Evolutionary conservation across 2,113 vertebrate genomes (phyloP), one percentile per base, ranked within the genome.

Genomic region (Xenus cinereus): DNA sequence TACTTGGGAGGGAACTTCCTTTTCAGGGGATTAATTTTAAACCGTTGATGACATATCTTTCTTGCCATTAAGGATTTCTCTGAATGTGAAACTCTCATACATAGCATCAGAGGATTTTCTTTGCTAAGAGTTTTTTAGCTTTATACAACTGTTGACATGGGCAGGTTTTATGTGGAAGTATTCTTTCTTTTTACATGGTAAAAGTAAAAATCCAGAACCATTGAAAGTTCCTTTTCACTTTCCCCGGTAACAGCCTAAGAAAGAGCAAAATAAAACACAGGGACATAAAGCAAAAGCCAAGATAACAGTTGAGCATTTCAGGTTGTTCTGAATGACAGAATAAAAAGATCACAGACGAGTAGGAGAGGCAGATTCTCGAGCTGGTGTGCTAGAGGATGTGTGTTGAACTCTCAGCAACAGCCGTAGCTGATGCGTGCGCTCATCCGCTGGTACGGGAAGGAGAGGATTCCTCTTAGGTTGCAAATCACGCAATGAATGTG

Each of bases 381-480:
- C 87, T 72, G 23, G 10, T 84, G 1, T 79, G n/a, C 68, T 81
- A 15, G 64, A 41, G 37, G 73, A 56, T 86, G 3, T 20, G 3
- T 2, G 23, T 32, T 41, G 84, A 73, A 32, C 57, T 90, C 68
- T 57, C n/a, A 68, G 3, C 69, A 41, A 6, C 62, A 69, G 39
- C 62, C n/a, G 57, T 19, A 57, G 79, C 85, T 94, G 86, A 13
- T 75, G 4, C 26, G 45, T 71, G 68, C 8, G 6, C 64, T 75
- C 60, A 32, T 84, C 73, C 2, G 10, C 57, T 39, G 35, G 35
- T n/a, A 17, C 1, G 22, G 73, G n/a, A 51, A 75, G 54, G 72
- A 90, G 90, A 90, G 81, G 81, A 67, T 95, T 93, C 96, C 71
- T 96, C 87, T 95, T 85, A 77, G 90, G 56, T 16, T 95, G 91